Evolutionary conservation across 2,888 invertebrate genomes (phyloP).

Genomic region (Lithodes maja): DNA sequence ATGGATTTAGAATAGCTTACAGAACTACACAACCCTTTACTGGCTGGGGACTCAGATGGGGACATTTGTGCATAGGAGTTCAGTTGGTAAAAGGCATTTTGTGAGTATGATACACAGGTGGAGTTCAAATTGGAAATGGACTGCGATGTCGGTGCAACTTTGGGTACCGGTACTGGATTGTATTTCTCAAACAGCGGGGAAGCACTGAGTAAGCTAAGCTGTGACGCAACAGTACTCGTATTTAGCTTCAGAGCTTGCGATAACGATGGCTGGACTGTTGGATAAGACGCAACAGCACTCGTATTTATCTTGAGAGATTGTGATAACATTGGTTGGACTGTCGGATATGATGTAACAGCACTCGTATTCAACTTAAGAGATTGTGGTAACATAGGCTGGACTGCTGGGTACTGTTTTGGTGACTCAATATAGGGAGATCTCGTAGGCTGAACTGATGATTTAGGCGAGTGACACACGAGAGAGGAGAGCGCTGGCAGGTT

Average conservation of each 20-base stretch:
- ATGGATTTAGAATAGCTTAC: constrained; percentile 38
- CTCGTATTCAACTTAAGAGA: constrained; percentile 11
- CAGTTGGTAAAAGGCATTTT: constrained; percentile 37
- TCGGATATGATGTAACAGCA: neutral
- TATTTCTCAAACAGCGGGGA: constrained; percentile 21
- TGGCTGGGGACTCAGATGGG: neutral
- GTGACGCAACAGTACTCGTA: neutral
- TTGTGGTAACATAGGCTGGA: constrained; percentile 23
- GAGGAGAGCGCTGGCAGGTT: no score
- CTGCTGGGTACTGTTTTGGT: constrained; percentile 5
- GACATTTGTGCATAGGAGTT: constrained; percentile 47
- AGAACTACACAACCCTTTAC: constrained; percentile 36
- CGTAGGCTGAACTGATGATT: constrained; percentile 9
- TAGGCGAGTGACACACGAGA: neutral
- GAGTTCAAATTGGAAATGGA: neutral
- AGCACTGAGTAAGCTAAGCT: neutral
- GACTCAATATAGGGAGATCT: constrained; percentile 35
- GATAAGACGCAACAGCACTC: neutral
- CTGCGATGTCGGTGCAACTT: neutral
- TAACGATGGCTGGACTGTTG: constrained; percentile 7
- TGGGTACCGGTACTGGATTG: neutral
- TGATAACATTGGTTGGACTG: constrained; percentile 13
- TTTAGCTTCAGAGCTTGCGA: constrained; percentile 22
- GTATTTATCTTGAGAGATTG: neutral
- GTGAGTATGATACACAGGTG: neutral